Conservation (phyloP, 37 sponge, comb jelly and placozoan species). For the Axinella damicornis region DNA sequence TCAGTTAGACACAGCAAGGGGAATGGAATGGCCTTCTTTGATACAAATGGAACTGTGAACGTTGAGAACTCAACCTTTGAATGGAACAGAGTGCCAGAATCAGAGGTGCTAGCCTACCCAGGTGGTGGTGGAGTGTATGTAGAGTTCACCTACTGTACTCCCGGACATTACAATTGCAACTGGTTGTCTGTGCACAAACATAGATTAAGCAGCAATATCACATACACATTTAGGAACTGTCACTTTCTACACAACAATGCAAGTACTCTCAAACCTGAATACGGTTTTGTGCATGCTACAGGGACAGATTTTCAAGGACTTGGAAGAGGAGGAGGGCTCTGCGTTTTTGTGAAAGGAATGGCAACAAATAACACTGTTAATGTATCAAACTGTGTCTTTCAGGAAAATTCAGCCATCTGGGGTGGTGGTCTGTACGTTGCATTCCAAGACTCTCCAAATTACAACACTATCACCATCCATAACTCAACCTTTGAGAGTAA, state of each 20-base stretch:
- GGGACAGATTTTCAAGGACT: not conserved
- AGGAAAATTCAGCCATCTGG: not conserved
- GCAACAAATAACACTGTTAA: not conserved
- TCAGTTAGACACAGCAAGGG: not conserved
- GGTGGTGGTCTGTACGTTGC: not conserved
- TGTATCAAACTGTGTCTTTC: not conserved
- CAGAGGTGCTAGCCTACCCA: not conserved
- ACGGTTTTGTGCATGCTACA: too few relatives aligned
- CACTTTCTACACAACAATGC: conserved; percentile 2
- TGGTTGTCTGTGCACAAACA: too few relatives aligned
- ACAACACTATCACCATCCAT: not conserved
- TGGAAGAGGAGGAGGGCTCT: conserved; percentile 13
- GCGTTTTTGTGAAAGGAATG: not conserved
- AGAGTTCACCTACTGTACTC: not conserved
- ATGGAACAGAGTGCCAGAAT: not conserved
- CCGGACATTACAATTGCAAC: too few relatives aligned
- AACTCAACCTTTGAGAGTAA: not conserved
- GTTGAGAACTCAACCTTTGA: not conserved
- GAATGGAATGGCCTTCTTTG: not conserved
- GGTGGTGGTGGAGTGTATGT: conserved; percentile 19
- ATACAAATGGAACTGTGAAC: not conserved
- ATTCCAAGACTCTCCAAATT: not conserved
- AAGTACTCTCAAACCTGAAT: not conserved
- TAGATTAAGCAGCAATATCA: too few relatives aligned
- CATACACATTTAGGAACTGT: conserved; percentile 3